Evolutionary conservation across 2,888 invertebrate species (phyloP).

Genomic region (Cephus pulcher): DNA sequence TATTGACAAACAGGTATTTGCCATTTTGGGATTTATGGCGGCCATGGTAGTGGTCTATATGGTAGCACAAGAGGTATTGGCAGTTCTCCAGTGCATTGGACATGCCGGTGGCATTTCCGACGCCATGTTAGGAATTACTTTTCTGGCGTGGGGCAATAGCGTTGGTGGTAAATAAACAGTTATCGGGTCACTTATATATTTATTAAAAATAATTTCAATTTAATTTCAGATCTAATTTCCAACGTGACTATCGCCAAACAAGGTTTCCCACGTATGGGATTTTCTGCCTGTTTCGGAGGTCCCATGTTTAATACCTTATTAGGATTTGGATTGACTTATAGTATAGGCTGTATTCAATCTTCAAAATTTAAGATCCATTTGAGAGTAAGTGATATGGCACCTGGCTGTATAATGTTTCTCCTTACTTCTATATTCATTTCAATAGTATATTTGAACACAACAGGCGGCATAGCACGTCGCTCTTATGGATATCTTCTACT

Average conservation of each 20-base stretch:
- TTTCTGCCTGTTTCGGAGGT: slow-evolving; percentile 77
- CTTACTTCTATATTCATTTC: slow-evolving; percentile 64
- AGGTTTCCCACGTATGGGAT: slow-evolving; percentile 75
- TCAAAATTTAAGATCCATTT: slow-evolving; percentile 46
- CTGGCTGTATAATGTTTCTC: slow-evolving; percentile 66
- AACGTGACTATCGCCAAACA: slow-evolving; percentile 72
- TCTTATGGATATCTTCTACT: slow-evolving; percentile 68
- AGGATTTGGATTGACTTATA: slow-evolving; percentile 66
- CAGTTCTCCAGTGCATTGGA: slow-evolving; percentile 70
- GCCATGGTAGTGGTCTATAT: slow-evolving; percentile 73
- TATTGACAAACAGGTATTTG: slow-evolving; percentile 57
- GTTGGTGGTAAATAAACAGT: slow-evolving; percentile 65
- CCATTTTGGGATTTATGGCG: slow-evolving; percentile 71
- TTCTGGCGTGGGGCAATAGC: slow-evolving; percentile 76
- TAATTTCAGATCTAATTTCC: slow-evolving; percentile 70
- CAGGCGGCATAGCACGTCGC: slow-evolving; percentile 66
- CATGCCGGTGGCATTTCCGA: slow-evolving; percentile 71
- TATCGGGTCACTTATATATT: neutral
- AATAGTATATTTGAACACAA: slow-evolving; percentile 65
- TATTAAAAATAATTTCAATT: neutral
- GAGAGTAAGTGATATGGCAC: slow-evolving; percentile 64
- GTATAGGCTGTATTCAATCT: slow-evolving; percentile 41
- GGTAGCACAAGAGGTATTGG: slow-evolving; percentile 73
- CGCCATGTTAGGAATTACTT: slow-evolving; percentile 73
- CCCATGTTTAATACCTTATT: slow-evolving; percentile 72